These are phyloP conservation scores for Diaphora mendica DNA, from an alignment of 2,888 invertebrate genomes.

Conservation along the genomic window DNA sequence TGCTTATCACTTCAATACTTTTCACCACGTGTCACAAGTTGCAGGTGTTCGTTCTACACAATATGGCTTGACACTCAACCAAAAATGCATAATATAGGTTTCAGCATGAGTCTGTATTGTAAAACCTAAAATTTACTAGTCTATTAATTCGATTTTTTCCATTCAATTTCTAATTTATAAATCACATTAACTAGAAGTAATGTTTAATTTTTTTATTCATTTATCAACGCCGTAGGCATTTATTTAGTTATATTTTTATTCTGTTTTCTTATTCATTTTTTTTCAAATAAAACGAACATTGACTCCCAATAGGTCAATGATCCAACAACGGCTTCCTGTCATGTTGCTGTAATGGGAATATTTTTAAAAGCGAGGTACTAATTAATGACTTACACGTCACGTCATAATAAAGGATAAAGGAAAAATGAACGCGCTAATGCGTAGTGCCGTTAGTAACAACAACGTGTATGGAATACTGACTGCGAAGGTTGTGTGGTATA, in stretches of 20 bases:
- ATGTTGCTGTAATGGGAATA: neutral
- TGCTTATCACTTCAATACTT: too few species aligned
- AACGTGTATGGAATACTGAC: slow-evolving; percentile 52
- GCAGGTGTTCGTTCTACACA: too few species aligned
- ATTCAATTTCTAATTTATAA: too few species aligned
- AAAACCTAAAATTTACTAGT: too few species aligned
- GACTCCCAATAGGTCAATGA: neutral
- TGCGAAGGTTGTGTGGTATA: slow-evolving; percentile 17
- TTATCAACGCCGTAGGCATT: too few species aligned
- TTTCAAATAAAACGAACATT: neutral
- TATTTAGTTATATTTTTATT: neutral
- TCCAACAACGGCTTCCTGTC: neutral
- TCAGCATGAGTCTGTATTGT: too few species aligned
- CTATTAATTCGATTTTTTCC: too few species aligned
- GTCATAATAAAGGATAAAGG: slow-evolving; percentile 48
- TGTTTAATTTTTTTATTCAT: too few species aligned
- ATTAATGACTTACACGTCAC: slow-evolving; percentile 29
- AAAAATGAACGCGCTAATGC: slow-evolving; percentile 56
- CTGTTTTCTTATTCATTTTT: neutral
- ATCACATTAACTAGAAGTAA: too few species aligned
- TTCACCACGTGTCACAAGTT: too few species aligned
- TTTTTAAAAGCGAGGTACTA: slow-evolving; percentile 16
- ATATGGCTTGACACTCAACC: too few species aligned
- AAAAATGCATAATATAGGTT: too few species aligned
- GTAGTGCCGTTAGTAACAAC: slow-evolving; percentile 53